Evolutionary conservation across 1,140 invertebrate genomes (phyloP), one percentile per base, ranked within the genome.

Genomic region (Procambarus virginalis): DNA sequence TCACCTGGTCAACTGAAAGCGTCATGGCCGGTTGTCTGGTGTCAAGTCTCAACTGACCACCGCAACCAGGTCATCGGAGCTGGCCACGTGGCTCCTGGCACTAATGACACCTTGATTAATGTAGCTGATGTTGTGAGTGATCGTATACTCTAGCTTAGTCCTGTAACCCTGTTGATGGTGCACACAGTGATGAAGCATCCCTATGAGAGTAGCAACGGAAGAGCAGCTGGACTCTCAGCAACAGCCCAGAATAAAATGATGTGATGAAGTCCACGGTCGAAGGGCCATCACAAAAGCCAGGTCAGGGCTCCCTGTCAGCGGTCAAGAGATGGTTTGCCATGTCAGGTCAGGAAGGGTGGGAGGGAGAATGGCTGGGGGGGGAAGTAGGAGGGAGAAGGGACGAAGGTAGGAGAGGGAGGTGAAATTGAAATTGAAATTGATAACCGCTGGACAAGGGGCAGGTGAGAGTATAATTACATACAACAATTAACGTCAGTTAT

Each of bases 21-120:
- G 48, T 80, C 49, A 9, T 51, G 78, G 14, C 78, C 48, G 17
- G 49, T 58, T 9, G 78, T 58, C 48, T 20, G 22, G 10, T 9
- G 49, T 34, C 17, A 55, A 14, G 78, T 22, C 10, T 34, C 22
- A 73, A 34, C 22, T 73, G 68, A 34, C 68, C 68, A 34, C 68
- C 68, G 2, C 22, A 34, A 73, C n/a, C n/a, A 73, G 2, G 68
- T 73, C 68, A 73, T 22, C 22, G 45, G 79, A 79, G 55, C 6
- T 34, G 79, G 83, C 83, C 83, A 84, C 83, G 83, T 84, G 83
- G 73, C 83, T 75, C 70, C 22, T 22, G 70, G 70, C 73, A 49
- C 68, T 20, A 84, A 51, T 84, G 55, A 76, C 68, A 84, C 68
- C 9, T 46, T 51, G 68, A 49, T 75, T 75, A 76, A 51, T 60